A percentile compares a stretch with the other conserved stretches of the same genome.
These are phyloP conservation scores for Bombus breviceps DNA, from an alignment of 1,140 invertebrate species.

Conservation along the genomic window DNA sequence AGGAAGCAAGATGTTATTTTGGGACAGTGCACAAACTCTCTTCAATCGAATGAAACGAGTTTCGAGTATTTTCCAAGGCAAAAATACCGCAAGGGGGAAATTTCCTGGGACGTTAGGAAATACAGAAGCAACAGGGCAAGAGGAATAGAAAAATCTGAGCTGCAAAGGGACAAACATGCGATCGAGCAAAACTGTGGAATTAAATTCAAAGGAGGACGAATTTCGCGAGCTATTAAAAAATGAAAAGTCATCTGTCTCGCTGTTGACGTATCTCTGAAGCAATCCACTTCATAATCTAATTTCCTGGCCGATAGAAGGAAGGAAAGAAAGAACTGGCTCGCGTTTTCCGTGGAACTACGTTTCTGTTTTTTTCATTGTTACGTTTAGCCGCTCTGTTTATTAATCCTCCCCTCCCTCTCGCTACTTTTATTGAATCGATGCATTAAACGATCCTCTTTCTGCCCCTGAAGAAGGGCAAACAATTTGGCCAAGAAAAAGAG, in stretches of 20 bases:
- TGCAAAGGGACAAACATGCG: not conserved
- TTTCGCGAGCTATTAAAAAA: not conserved
- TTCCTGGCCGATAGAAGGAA: not conserved
- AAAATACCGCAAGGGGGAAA: not conserved
- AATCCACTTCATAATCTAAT: constrained; percentile 41
- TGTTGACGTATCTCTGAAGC: not conserved
- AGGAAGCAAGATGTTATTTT: not conserved
- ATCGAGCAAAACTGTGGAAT: not conserved
- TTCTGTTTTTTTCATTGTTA: not conserved
- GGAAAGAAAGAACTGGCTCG: not conserved
- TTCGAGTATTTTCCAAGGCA: not conserved
- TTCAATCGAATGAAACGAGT: constrained; percentile 11
- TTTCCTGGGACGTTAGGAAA: not conserved
- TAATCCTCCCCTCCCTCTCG: not conserved
- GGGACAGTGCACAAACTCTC: not conserved
- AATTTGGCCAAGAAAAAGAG: no score
- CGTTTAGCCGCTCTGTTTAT: not conserved
- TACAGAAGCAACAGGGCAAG: not conserved
- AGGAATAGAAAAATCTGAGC: not conserved
- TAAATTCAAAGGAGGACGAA: constrained; percentile 15
- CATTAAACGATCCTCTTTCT: not conserved
- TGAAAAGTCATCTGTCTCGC: constrained; percentile 5
- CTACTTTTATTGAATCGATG: no score
- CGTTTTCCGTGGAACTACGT: no score
- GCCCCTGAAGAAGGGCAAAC: not conserved